Evolutionary conservation across 2,113 vertebrate genomes (phyloP), one percentile per base, ranked within the genome.

Genomic region (Tympanuchus pallidicinctus): DNA sequence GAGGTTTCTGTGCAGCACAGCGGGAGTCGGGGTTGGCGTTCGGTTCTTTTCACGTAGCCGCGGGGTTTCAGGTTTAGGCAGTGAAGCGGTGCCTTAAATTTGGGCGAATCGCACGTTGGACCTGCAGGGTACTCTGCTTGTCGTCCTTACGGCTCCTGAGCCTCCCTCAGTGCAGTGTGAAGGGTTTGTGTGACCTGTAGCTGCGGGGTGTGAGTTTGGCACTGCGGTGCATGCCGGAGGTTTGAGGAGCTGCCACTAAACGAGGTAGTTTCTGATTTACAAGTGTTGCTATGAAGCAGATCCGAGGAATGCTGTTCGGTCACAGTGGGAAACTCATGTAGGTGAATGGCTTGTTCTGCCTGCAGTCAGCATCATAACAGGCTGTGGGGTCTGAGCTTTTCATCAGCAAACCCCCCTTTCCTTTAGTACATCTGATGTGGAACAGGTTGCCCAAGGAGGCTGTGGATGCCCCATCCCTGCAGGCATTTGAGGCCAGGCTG

Each of bases 391-490:
- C 21, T 14, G 6, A 45, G 61, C 21, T 21, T 38, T 19, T 45
- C 10, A 1, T 42, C 16, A 27, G 42, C 40, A 18, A 13, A 17
- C 34, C 56, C 28, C 12, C 8, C n/a, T 56, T 47, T n/a, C 54
- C 56, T 40, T 54, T n/a, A 2, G 36, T 10, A 22, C 2, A 0
- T 28, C 45, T 32, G 50, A 32, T 0, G 2, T 22, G 52, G 25
- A 54, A 48, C 47, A 48, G 47, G 47, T 1, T 48, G 47, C 47
- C 47, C 47, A 24, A 48, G 47, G 47, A 48, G 47, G 21, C 21
- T 48, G 47, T 48, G 47, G 47, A 48, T 48, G 47, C 21, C 47
- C 21, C 47, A 7, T 48, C 47, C 47, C 21, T 48, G 47, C 8
- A 48, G 47, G 47, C 47, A 22, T 48, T 12, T 21, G 24, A 7